Base-by-base conservation (phyloP, 2,113 vertebrate genomes). In the Greenwoodochromis staneri region DNA sequence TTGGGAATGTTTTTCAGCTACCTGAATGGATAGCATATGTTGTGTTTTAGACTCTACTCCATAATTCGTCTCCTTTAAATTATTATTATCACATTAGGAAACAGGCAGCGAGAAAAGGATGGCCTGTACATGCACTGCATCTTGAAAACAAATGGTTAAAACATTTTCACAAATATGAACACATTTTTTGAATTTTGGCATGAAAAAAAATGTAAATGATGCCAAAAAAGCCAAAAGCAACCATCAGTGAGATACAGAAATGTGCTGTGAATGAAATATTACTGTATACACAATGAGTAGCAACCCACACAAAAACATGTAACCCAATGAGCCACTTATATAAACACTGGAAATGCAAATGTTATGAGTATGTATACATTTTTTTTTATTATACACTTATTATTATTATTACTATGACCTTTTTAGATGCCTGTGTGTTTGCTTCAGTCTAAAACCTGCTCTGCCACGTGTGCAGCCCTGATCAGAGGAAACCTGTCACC, bases 401-500 rank as follows among this genome's bases (percentile, higher is more conserved):
- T 47, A 47, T 73, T 73, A 27, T 45, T 27, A 24, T 45, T 45
- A 47, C n/a, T 76, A 19, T 76, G 42, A 11, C 14, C 13, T 42
- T 42, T 24, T 71, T 42, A 42, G n/a, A 42, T 27, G 53, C 69
- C 80, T 82, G 51, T 73, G 80, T 84, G 73, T 90, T 51, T 55
- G 86, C 86, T 84, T 87, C 24, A 3, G 87, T 89, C 61, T 63
- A 57, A 82, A 71, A 66, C 59, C 84, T 51, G 53, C 85, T 87
- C 85, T 85, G 91, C 84, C 83, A 53, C 47, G 71, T 93, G 87
- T 88, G 69, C 81, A 81, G 47, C 78, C 51, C 34, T 84, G 92
- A 94, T 96, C 94, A 92, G 92, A 92, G 92, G 86, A 88, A 92
- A 87, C 78, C 31, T 91, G 88, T 92, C 88, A 93, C 88, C 84